Evolutionary conservation across 2,888 invertebrate genomes (phyloP).

Genomic region (Mythimna ferrago): DNA sequence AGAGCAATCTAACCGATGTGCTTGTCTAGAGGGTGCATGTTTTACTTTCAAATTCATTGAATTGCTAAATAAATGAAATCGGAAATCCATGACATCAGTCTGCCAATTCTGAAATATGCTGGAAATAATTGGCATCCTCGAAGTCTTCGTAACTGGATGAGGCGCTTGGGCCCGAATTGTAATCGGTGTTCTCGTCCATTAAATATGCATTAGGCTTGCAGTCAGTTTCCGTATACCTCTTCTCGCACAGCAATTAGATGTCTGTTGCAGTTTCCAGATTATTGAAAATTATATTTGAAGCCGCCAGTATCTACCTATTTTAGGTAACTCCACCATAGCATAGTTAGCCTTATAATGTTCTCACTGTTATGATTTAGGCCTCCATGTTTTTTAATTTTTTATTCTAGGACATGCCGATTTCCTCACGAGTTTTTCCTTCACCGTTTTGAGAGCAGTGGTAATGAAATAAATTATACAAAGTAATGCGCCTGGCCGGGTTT

Average conservation of each 20-base stretch:
- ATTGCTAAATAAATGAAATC: conserved; percentile 37
- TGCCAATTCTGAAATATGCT: conserved; percentile 34
- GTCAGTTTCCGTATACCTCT: conserved; percentile 16
- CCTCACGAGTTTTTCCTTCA: too few species aligned
- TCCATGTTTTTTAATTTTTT: too few species aligned
- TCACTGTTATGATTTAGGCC: too few species aligned
- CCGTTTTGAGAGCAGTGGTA: too few species aligned
- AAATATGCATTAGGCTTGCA: conserved; percentile 42
- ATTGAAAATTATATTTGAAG: background rate
- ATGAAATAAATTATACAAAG: too few species aligned
- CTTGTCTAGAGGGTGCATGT: background rate
- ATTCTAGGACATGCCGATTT: too few species aligned
- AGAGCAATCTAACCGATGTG: background rate
- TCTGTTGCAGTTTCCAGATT: conserved; percentile 6
- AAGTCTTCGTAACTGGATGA: conserved; percentile 16
- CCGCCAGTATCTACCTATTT: background rate
- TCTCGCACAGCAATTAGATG: conserved; percentile 10
- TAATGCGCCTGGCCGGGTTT: too few species aligned
- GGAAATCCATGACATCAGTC: conserved; percentile 1
- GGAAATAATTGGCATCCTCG: conserved; percentile 41
- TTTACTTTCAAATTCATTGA: conserved; percentile 21
- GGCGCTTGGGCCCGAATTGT: conserved; percentile 18
- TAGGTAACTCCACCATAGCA: background rate
- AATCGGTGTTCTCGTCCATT: conserved; percentile 35
- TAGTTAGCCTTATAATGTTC: too few species aligned